Conservation (phyloP, 1,140 invertebrate genomes). For the Cotesia glomerata region DNA sequence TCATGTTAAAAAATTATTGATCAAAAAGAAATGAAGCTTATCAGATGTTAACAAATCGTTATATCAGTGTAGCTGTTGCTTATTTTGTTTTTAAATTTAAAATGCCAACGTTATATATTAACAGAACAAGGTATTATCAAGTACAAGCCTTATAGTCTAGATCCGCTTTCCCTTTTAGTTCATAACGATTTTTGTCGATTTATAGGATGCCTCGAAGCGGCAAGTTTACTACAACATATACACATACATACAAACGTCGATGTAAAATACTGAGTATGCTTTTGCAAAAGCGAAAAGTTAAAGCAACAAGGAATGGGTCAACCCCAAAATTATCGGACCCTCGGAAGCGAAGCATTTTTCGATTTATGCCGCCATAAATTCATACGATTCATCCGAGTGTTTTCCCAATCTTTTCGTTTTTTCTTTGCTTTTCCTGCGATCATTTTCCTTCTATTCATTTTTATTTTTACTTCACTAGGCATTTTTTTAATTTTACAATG, state of each 20-base stretch:
- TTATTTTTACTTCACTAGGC: neutral
- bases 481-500: too few species aligned
- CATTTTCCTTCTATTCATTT: constrained; percentile 26
- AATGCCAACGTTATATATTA: too few species aligned
- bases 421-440: constrained; percentile 33
- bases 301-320: constrained; percentile 36
- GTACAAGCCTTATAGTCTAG: too few species aligned
- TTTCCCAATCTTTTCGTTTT: constrained; percentile 51
- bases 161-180: constrained; percentile 11
- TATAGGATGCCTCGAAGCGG: constrained; percentile 29
- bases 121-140: too few species aligned
- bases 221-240: neutral
- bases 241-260: constrained; percentile 4
- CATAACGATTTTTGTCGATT: constrained; percentile 24
- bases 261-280: neutral
- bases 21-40: too few species aligned
- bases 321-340: constrained; percentile 48
- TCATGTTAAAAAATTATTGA: too few species aligned
- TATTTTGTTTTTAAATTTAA: too few species aligned
- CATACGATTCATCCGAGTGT: constrained; percentile 49
- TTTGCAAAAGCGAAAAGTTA: neutral
- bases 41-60: too few species aligned
- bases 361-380: constrained; percentile 62
- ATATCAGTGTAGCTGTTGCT: too few species aligned
- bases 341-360: constrained; percentile 37